Base-by-base conservation (phyloP, 2,113 vertebrate genomes). In the Athene cunicularia region DNA sequence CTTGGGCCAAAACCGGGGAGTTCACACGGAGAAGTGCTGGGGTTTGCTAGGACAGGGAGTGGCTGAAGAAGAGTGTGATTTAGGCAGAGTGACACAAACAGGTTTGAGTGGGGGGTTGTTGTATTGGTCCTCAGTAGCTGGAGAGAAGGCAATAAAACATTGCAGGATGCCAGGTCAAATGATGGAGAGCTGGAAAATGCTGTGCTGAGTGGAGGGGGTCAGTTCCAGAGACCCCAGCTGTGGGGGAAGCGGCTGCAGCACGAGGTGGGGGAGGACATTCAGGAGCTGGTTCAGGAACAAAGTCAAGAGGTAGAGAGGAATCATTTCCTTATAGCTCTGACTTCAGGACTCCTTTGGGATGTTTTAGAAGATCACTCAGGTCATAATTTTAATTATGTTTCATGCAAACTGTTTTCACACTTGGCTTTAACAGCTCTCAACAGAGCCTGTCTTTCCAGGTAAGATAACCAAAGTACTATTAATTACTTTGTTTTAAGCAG, bases 401-500 rank as follows among this genome's bases (percentile, higher is more conserved):
- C 70, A 63, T 83, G 66, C 71, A 86, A 86, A 96, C 82, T 88
- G 85, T 91, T 96, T 95, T 79, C 87, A 96, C 93, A 50, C 81
- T 75, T 90, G 81, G 71, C 87, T 96, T 80, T 92, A 89, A 94
- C 88, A 93, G 90, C 87, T 93, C 91, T 93, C 91, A 39, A 6
- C 92, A 87, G 93, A 93, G 93, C 87, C 52, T 87, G 86, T 33
- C 80, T 94, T 94, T 91, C 77, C 95, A 94, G 91, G 87, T 87
- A 67, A 94, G 92, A 91, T 94, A 95, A 96, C 89, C 86, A 85
- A 95, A 90, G 84, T 72, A 55, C 84, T 75, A 75, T 55, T 96
- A 96, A 96, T 94, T 80, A 39, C 93, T 90, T 94, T 83, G 74
- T 90, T 97, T 93, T 93, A 95, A 95, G 85, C 85, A 82, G 58